Base-by-base conservation (phyloP, 2,888 invertebrate species). In the Clostera curtula region DNA sequence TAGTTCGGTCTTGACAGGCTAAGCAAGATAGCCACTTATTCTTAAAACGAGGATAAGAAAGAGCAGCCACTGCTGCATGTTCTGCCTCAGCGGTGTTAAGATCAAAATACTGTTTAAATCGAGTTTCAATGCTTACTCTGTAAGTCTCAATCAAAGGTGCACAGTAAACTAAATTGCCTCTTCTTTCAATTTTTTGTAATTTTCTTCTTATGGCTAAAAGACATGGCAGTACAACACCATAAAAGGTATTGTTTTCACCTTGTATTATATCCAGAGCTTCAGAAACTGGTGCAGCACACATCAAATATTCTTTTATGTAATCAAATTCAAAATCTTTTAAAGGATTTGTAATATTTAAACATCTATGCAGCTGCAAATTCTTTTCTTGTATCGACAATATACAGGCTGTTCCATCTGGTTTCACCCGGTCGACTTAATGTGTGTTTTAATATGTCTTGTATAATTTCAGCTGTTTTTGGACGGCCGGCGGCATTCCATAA, bases 351-450 rank as follows among this genome's bases (percentile, higher is more conserved):
- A 25, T 8, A 15, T 10, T 14, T 19, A 24, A 24, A 17, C 4
- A 5, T n/a, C 11, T 8, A 12, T 24, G 8, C 24, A 21, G 15
- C 20, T 27, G 26, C 17, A 26, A 40, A 36, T 31, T 40, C 31
- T 29, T 31, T 27, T 14, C 36, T 27, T 12, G 27, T 28, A 34
- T 43, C 33, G n/a, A n/a, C n/a, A n/a, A n/a, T n/a, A 25, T 38
- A 38, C 29, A 37, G 23, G 20, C 39, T 42, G 22, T 40, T 39
- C 42, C 40, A 44, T 23, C 41, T 29, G 18, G 38, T 40, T 12
- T 9, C 17, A 25, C 22, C 30, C 14, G 25, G 30, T 26, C 19
- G 22, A 17, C 19, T 28, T 21, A 43, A 28, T 17, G 37, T 46
- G 27, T 43, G 43, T 12, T 38, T 41, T 17, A 46, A 3, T 31